Base-by-base conservation (phyloP, 2,113 vertebrate genomes). In the Poicephalus meyeri region DNA sequence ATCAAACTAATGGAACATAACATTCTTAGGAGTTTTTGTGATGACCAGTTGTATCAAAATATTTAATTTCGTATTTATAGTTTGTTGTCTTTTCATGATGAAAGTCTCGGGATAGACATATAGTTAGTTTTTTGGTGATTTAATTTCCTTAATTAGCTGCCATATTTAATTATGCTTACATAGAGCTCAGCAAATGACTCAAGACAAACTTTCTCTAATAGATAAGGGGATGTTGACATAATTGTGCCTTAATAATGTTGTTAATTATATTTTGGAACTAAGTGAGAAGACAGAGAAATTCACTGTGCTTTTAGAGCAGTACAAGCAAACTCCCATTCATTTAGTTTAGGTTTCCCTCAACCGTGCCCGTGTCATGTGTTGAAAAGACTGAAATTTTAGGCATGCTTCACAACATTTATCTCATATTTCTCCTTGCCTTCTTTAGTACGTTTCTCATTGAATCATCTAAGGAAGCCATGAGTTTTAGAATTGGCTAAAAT, bases 261-360 rank as follows among this genome's bases (percentile, higher is more conserved):
- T 80, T 91, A 93, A 88, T 90, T 90, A 49, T 88, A 41, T 73
- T 88, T 93, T 79, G 13, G n/a, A 93, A 61, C n/a, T 29, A 42
- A 33, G 13, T 21, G 24, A 66, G 49, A 84, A 91, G 41, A 87
- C 0, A 73, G 35, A 47, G 20, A 77, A 53, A 6, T 39, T 52
- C 24, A 60, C 6, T 39, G 7, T 18, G 3, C 18, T 81, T 89
- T 82, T 25, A 46, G 16, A 44, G 24, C 13, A 81, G 25, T 56
- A 76, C 42, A 70, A 41, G n/a, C 26, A 95, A 74, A 79, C 24
- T 6, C 4, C 21, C 23, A 72, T 47, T 79, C 5, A 50, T 64
- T 46, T 42, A 50, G 28, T 64, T 77, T 31, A 71, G n/a, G 28
- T 91, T 52, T 50, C 37, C 8, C 16, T 42, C 63, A 64, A 71